Conservation (phyloP, 2,888 invertebrate species). For the Drosophila imparisetae region DNA sequence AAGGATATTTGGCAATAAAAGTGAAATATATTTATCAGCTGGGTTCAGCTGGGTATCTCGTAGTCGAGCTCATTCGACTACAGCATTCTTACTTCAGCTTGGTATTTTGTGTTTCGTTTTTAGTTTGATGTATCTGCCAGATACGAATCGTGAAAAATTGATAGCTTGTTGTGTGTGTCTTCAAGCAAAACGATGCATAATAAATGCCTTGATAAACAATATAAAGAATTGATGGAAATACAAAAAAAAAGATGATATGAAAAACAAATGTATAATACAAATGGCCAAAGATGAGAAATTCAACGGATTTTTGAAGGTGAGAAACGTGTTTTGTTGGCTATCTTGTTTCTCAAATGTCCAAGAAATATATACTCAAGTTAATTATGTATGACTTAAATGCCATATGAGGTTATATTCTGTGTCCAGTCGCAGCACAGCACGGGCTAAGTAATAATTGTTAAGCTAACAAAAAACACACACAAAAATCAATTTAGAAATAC, state of each 20-base stretch:
- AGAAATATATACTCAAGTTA: neutral
- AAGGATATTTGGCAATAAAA: neutral
- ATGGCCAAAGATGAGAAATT: conserved; percentile 7
- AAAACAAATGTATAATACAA: conserved; percentile 25
- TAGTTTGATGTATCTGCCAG: conserved; percentile 74
- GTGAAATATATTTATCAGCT: neutral
- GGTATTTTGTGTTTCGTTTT: conserved; percentile 29
- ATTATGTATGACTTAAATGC: conserved; percentile 4
- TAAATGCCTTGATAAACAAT: conserved; percentile 73
- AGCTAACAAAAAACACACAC: conserved; percentile 13
- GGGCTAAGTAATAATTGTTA: conserved; percentile 15
- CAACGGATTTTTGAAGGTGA: neutral
- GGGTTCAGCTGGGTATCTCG: neutral
- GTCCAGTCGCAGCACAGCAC: neutral
- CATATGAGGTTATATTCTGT: neutral
- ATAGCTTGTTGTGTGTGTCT: conserved; percentile 60
- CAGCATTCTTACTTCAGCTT: neutral
- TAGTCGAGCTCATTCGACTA: neutral
- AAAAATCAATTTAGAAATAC: conserved; percentile 30
- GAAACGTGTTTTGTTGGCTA: conserved; percentile 11
- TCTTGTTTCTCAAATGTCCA: neutral
- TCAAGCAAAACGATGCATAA: conserved; percentile 75
- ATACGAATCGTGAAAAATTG: conserved; percentile 71
- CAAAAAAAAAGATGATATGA: conserved; percentile 14
- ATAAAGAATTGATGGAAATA: conserved; percentile 56